Evolutionary conservation across 2,113 vertebrate genomes (phyloP), one percentile per base, ranked within the genome.

Genomic region (Puffinus mauretanicus): DNA sequence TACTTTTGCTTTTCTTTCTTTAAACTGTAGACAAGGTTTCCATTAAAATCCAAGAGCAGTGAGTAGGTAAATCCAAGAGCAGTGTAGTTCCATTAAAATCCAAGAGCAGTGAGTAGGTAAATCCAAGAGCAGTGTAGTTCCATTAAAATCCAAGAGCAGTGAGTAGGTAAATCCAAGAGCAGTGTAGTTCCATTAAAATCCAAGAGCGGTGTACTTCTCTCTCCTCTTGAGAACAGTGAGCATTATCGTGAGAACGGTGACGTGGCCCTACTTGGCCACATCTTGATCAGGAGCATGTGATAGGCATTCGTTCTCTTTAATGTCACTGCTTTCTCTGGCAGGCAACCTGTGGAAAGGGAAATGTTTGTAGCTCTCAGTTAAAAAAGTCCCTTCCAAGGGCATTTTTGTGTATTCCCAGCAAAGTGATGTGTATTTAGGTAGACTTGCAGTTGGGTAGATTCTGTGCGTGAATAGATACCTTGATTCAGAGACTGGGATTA

Each of bases 241-340:
- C 4, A 3, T 69, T 88, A 51, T 18, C 60, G 24, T 30, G 70
- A 36, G 54, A 76, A 22, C 0, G 10, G 46, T 66, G 88, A 84
- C 2, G 2, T 92, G 93, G 69, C 80, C 36, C 42, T 91, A 1
- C 17, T 32, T 2, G 3, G 40, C 44, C 34, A 3, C 11, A 3
- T 24, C 38, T 77, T 0, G 0, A 3, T 36, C 4, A 25, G 51
- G 51, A 71, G 22, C 1, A 0, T 25, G 26, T 6, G 19, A 55
- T 69, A 27, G 38, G 16, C 0, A 0, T 40, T 69, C 1, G 1
- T 49, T 27, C 54, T 66, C 34, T 52, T 40, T 7, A 49, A 10
- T 1, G 2, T 24, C 18, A 12, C n/a, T 55, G 8, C 44, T 84
- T 36, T 29, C 13, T 58, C 38, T 76, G 71, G 13, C n/a, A 20